A percentile compares a stretch with the other conserved stretches of the same genome.
Conservation (phyloP, 2,113 vertebrate genomes). For the Crotophaga sulcirostris region DNA sequence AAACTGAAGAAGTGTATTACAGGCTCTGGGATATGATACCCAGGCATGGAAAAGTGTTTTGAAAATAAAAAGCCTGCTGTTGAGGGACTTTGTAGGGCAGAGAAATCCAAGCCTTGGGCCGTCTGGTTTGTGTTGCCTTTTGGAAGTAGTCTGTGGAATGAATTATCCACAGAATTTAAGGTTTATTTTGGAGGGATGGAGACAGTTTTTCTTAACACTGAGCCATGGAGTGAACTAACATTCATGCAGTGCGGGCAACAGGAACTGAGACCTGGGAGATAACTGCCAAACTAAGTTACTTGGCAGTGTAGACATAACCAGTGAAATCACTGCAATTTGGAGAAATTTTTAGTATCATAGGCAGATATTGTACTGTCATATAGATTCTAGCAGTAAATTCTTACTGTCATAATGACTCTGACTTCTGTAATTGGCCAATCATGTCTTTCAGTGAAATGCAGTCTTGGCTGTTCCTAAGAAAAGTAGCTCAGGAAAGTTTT, state of each 20-base stretch:
- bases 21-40: neutral
- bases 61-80: neutral
- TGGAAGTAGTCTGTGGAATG: neutral
- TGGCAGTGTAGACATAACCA: fast-evolving
- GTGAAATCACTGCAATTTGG: neutral
- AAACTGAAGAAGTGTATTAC: neutral
- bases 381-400: neutral
- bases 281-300: neutral
- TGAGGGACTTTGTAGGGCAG: neutral
- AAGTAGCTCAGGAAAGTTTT: neutral
- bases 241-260: neutral
- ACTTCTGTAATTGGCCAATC: neutral
- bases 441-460: neutral
- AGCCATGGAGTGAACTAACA: neutral
- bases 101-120: neutral
- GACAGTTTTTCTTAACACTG: neutral
- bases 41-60: neutral
- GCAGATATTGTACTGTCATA: neutral
- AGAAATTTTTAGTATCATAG: neutral
- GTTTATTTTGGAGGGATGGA: neutral
- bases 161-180: neutral
- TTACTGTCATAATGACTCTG: neutral
- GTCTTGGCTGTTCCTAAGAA: neutral
- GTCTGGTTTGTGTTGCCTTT: conserved; percentile 1
- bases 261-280: neutral